These are phyloP conservation scores for Callithrix jacchus DNA, from an alignment of 2,113 vertebrate genomes.

Conservation along the genomic window DNA sequence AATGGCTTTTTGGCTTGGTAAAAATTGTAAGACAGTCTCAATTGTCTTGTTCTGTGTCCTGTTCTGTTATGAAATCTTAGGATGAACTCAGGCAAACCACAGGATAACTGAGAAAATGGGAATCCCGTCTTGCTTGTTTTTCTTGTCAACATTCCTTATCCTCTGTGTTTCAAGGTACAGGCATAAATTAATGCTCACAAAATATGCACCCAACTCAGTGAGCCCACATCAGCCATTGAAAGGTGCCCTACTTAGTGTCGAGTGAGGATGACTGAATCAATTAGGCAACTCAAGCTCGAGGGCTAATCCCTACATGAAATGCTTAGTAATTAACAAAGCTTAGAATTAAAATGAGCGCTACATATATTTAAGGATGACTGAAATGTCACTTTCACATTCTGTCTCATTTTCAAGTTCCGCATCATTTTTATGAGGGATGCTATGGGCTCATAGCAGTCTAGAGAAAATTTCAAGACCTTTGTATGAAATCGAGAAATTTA, in stretches of 20 bases:
- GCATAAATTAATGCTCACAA: background rate
- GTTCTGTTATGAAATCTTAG: background rate
- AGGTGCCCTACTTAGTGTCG: background rate
- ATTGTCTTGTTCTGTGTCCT: background rate
- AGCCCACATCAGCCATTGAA: background rate
- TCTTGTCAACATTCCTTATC: background rate
- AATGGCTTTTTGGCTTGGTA: no score
- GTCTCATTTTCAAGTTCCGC: background rate
- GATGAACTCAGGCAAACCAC: background rate
- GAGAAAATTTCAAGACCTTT: background rate
- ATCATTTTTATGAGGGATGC: background rate
- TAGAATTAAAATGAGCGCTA: background rate
- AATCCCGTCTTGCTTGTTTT: background rate
- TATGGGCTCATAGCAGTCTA: background rate
- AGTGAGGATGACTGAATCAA: background rate
- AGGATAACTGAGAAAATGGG: background rate
- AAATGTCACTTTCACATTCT: background rate
- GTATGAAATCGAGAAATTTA: background rate
- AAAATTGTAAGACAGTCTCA: background rate
- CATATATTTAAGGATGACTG: background rate
- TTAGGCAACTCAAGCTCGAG: background rate
- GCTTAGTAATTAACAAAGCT: background rate
- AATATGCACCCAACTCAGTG: background rate
- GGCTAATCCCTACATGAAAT: background rate
- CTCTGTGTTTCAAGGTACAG: background rate